Base-by-base conservation (phyloP, 2,113 vertebrate species). In the Gambusia affinis region DNA sequence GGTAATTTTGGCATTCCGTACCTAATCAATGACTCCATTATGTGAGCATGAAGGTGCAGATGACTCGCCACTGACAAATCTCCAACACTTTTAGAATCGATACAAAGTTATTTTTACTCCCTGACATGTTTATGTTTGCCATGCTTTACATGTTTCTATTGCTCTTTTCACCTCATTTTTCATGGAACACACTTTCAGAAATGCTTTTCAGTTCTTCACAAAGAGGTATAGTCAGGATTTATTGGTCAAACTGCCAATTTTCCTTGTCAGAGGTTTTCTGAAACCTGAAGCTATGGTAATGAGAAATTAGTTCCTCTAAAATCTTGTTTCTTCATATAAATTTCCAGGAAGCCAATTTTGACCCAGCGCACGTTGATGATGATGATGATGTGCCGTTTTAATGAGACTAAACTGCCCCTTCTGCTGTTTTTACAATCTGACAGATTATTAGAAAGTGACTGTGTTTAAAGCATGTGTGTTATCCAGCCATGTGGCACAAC, bases 391-490 rank as follows among this genome's bases (percentile, higher is more conserved):
- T 66, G 64, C 60, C 42, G 29, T 33, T 66, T 67, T 70, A 70
- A 73, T 33, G 65, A 62, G 60, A 35, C 12, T 14, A 70, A 76
- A 72, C 4, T 72, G 77, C 31, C 30, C 64, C 54, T 44, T 76
- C 70, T 71, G 67, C 78, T 77, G 51, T 30, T 79, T 42, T 75
- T 47, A 17, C 77, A 75, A 30, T 72, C 74, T 81, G 78, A 83
- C 66, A 74, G n/a, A 66, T 72, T 75, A 71, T 51, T 80, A 44
- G 81, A 72, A 79, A 72, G 62, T 64, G 39, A 72, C 47, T 12
- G 19, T 1, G 30, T 22, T 42, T 42, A 30, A 69, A 74, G 73
- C 66, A 37, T 68, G 39, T 51, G 70, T 33, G 60, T 12, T 37
- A 54, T 67, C 35, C 0, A 3, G 4, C 33, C 67, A 75, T 85